Evolutionary conservation across 2,797 vertebrate genomes (phyloP), one percentile per base, ranked within the genome.

Genomic region (Scomberomorus guttatus): DNA sequence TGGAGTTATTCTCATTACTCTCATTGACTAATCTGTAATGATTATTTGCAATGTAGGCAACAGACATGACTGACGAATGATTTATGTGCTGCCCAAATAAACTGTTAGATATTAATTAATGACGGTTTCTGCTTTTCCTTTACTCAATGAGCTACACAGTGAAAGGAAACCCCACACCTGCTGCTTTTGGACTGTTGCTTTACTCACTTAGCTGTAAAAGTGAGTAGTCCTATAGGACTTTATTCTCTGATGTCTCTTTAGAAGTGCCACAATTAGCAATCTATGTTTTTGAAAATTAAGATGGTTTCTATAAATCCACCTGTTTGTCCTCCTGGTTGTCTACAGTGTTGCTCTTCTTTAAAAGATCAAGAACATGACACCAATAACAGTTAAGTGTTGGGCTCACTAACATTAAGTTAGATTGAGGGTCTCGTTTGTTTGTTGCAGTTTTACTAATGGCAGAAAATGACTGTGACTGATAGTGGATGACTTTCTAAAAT

Each of bases 11-110:
- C 7, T 67, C 29, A 34, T 70, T 65, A 17, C 5, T 24, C 27
- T 24, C 27, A 82, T 60, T 77, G 67, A 81, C 65, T 82, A 14
- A 34, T 29, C 44, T 81, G 57, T 58, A 81, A 83, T 80, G 58
- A 77, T 81, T 25, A 59, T 71, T 84, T 56, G 70, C 60, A 25
- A 75, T 52, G 46, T 44, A 74, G 50, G 18, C 12, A 39, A 14
- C 12, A 4, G 2, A 20, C 22, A 52, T 65, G 46, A 57, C 64
- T 79, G 54, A 79, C 80, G 7, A 87, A 71, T 80, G 60, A 88
- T 56, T 85, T 4, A 74, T 63, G 42, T 20, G 13, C 70, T 32
- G 65, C 57, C 3, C 59, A 73, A 81, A 83, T 72, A 76, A 73
- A 42, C 15, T 0, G 51, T 81, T 84, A 79, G 77, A 34, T 52